Evolutionary conservation across 2,113 vertebrate genomes (phyloP).

Genomic region (Ardeotis arabs): DNA sequence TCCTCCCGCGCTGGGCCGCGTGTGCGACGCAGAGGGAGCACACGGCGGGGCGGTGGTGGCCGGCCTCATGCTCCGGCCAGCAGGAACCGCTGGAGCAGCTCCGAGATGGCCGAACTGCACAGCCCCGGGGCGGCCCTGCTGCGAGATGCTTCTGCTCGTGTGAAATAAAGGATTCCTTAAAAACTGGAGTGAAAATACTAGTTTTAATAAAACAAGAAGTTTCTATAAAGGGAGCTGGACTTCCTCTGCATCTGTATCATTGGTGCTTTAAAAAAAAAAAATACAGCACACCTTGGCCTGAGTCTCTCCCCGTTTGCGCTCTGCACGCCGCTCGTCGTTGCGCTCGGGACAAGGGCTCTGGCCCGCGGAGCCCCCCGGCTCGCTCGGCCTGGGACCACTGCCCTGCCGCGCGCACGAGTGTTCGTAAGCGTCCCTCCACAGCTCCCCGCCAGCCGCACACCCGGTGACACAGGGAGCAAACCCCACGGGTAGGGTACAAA

Average conservation of each 20-base stretch:
- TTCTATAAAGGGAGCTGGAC: conserved; percentile 17
- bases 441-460: background rate
- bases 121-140: background rate
- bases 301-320: background rate
- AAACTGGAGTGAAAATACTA: background rate
- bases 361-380: no score
- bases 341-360: background rate
- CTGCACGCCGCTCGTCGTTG: fast-evolving
- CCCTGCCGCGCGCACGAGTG: background rate
- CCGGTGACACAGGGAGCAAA: fast-evolving
- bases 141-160: background rate
- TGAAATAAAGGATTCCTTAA: conserved; percentile 27
- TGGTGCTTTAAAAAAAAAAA: background rate
- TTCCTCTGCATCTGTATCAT: background rate
- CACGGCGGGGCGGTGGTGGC: fast-evolving
- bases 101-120: fast-evolving
- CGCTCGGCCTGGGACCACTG: background rate
- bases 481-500: background rate
- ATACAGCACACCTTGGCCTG: fast-evolving
- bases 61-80: fast-evolving
- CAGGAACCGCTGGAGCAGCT: background rate
- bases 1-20: fast-evolving
- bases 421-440: background rate
- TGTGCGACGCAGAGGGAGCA: fast-evolving
- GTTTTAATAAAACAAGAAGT: conserved; percentile 48